Evolutionary conservation across 2,113 vertebrate genomes (phyloP).

Genomic region (Scolopax mira): DNA sequence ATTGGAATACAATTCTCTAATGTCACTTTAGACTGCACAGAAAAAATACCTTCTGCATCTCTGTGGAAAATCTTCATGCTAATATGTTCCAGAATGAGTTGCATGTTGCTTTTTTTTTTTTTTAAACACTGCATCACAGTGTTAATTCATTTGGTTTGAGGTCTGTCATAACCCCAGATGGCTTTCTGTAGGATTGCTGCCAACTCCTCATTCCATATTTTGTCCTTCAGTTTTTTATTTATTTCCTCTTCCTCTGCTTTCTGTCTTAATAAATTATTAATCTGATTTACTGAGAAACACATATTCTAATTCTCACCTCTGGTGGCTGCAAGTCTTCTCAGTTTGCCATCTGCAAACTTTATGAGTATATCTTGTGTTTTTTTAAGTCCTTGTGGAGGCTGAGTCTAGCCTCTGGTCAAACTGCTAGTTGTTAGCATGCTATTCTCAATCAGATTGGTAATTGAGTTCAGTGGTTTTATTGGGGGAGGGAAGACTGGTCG

Average conservation of each 20-base stretch:
- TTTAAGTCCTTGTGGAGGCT: not conserved
- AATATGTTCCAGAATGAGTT: slow-evolving; percentile 38
- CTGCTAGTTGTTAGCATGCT: not conserved
- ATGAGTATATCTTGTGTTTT: not conserved
- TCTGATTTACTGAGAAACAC: not conserved
- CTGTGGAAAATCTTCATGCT: not conserved
- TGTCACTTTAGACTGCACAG: not conserved
- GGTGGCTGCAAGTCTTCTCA: not conserved
- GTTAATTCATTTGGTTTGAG: slow-evolving; percentile 59
- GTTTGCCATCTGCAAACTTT: not conserved
- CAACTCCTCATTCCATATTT: slow-evolving; percentile 13
- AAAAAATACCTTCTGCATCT: not conserved
- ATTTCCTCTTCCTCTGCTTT: not conserved
- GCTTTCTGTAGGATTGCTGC: slow-evolving; percentile 36
- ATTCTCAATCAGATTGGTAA: slow-evolving; percentile 7
- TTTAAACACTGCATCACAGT: slow-evolving; percentile 31
- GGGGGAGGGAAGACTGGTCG: not conserved
- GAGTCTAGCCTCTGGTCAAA: not conserved
- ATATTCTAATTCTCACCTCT: not conserved
- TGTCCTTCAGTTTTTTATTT: slow-evolving; percentile 18
- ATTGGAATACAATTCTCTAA: not conserved
- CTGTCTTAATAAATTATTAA: not conserved
- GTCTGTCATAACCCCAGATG: slow-evolving; percentile 50
- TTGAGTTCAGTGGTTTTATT: slow-evolving; percentile 12
- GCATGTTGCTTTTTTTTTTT: not conserved